These are phyloP conservation scores for Chloroceryle inda DNA, from an alignment of 2,797 vertebrate species.

Conservation along the genomic window DNA sequence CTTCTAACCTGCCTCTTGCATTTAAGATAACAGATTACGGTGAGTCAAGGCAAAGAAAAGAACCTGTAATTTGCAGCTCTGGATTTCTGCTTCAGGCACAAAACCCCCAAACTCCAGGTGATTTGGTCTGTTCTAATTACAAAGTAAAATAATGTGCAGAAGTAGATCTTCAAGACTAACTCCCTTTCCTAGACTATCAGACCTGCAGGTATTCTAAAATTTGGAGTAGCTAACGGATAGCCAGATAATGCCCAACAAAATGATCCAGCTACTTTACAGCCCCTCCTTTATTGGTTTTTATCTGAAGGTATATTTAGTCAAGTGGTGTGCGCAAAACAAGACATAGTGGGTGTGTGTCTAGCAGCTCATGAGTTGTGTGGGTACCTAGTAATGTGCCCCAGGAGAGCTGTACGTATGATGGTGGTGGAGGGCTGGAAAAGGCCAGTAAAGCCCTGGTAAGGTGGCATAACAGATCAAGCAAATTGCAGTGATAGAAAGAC, in stretches of 20 bases:
- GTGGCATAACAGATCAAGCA: background rate
- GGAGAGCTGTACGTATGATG: fast-evolving
- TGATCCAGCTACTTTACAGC: background rate
- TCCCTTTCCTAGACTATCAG: background rate
- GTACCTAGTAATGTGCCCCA: background rate
- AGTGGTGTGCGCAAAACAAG: background rate
- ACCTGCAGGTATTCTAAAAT: background rate
- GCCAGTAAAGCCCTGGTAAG: background rate
- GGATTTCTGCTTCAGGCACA: background rate
- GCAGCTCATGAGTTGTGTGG: fast-evolving
- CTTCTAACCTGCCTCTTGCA: background rate
- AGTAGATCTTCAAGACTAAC: background rate
- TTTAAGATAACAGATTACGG: background rate
- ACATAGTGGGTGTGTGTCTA: background rate
- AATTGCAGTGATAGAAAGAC: background rate
- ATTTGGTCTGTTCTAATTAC: background rate
- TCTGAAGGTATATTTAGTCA: background rate
- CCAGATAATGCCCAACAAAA: background rate
- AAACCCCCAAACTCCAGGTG: background rate
- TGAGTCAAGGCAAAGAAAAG: background rate
- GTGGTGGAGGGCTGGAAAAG: background rate
- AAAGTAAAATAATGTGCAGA: background rate
- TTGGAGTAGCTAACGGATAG: background rate
- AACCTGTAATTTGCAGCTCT: background rate
- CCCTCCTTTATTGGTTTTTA: background rate